Evolutionary conservation across 2,888 invertebrate species (phyloP), one percentile per base, ranked within the genome.

Genomic region (Hydropsyche betteni): DNA sequence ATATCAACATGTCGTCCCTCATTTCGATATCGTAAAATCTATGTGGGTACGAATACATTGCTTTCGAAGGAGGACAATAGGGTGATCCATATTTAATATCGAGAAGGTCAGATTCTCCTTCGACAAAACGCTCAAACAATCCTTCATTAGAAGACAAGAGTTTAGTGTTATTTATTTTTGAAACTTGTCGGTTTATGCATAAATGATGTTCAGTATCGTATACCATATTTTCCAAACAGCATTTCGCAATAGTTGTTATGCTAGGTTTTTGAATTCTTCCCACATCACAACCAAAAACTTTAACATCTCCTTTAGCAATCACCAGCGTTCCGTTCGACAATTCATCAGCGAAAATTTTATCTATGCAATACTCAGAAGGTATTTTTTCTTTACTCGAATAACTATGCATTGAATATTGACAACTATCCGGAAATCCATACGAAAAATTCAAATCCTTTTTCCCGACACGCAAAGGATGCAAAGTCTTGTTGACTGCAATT

Each of bases 151-250:
- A n/a, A 12, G 6, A 12, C 3, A 34, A 0, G n/a, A 36, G 83
- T 50, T 81, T 82, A 10, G 58, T 55, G 12, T 69, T 33, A 75
- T n/a, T 75, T 81, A 51, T 80, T 79, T n/a, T 75, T 58, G 10
- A 79, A 77, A 75, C 79, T 80, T 80, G 76, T 80, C 82, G 36
- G 33, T n/a, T 33, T 7, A 75, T 69, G 33, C 79, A 79, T 6
- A 81, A 79, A 80, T 86, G 87, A 76, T 81, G 81, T 12, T 81
- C 77, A 10, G 81, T 79, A 77, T 87, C 86, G 77, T 86, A 88
- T 64, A 81, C 82, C 79, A 86, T 82, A 33, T 85, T 84, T 69
- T 79, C 81, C 8, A 83, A 83, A 80, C 88, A 88, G 81, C 88
- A 88, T 81, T 87, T 88, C 24, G 83, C 81, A 44, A 87, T 80